Evolutionary conservation across 2,797 vertebrate genomes (phyloP), one percentile per base, ranked within the genome.

Genomic region (Molothrus aeneus): DNA sequence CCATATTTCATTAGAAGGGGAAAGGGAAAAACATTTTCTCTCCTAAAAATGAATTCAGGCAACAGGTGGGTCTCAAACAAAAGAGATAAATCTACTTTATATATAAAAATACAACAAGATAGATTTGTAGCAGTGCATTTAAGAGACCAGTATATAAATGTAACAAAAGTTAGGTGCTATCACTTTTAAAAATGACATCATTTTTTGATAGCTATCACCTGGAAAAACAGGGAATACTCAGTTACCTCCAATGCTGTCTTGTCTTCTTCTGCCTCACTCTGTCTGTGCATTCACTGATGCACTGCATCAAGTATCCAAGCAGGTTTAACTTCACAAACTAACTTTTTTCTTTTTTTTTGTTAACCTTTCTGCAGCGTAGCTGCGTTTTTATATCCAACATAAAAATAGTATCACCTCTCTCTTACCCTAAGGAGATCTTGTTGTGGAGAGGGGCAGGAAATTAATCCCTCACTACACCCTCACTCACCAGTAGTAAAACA

Each of bases 401-500:
- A 48, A 6, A 73, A 72, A 40, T 86, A n/a, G 0, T 8, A 47
- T 21, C 12, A 31, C 26, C 16, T 22, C 24, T 24, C 36, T 61
- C 42, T 36, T 29, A 60, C 8, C 2, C 10, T 48, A 56, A 47
- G 15, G 18, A 83, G 8, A 26, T 0, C 5, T 13, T 28, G 1
- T 7, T 54, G 17, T 25, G 32, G 56, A 51, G 6, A 71, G 1
- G 1, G 2, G 13, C 20, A 60, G 16, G 36, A n/a, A 31, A 40
- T 2, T 15, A 14, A 19, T 26, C 6, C 12, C 29, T 66, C 40
- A 40, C 28, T 40, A 70, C 6, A 18, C 4, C 4, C 7, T 20
- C 21, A 38, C 3, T 32, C 7, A 51, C 0, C 0, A 75, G 7
- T 7, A 9, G 10, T 11, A 50, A 26, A 75, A 47, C 8, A 26